A percentile compares a stretch with the other conserved stretches of the same genome.
Evolutionary conservation across 2,113 vertebrate genomes (phyloP).

Genomic region (Mus spicilegus): DNA sequence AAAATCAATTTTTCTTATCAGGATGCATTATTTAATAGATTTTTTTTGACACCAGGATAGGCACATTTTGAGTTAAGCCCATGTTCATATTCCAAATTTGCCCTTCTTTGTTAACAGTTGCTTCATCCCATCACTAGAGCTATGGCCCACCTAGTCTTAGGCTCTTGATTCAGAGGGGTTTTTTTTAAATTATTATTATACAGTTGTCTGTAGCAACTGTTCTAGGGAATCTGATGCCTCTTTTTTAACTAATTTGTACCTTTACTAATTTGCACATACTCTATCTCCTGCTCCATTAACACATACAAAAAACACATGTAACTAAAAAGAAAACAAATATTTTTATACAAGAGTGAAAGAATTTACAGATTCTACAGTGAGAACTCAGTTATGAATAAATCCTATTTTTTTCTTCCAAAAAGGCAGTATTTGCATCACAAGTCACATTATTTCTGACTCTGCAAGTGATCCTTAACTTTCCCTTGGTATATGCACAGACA

Average conservation of each 20-base stretch:
- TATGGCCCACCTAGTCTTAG: neutral
- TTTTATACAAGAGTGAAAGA: neutral
- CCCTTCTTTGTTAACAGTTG: neutral
- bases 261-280: neutral
- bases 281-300: neutral
- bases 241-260: accelerated
- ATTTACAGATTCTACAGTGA: neutral
- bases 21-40: neutral
- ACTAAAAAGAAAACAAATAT: neutral
- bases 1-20: neutral
- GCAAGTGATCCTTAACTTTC: neutral
- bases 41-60: neutral
- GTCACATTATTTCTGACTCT: neutral
- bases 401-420: neutral
- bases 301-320: neutral
- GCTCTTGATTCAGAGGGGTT: no score
- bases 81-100: neutral
- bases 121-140: neutral
- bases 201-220: no score
- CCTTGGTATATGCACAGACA: neutral
- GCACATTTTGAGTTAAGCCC: neutral
- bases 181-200: neutral
- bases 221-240: neutral
- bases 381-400: neutral
- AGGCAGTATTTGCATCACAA: neutral